These are phyloP conservation scores for Trissoscelio sp. DNA, from an alignment of 2,888 invertebrate genomes.

Conservation along the genomic window DNA sequence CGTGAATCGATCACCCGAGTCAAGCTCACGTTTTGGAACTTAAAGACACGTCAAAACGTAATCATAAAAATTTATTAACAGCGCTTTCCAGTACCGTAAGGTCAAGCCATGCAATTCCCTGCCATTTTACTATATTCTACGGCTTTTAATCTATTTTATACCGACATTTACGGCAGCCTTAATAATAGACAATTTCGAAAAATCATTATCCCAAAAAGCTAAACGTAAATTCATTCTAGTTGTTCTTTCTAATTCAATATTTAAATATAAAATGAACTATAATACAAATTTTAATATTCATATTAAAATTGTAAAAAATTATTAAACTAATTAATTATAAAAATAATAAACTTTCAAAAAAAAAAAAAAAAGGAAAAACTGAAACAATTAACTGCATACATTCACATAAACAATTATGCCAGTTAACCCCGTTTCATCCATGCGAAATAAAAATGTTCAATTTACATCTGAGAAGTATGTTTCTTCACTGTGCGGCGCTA, in stretches of 20 bases:
- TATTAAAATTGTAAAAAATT: too few relatives aligned
- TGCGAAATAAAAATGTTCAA: constrained; percentile 30
- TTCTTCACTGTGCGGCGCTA: constrained; percentile 41
- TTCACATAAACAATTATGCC: constrained; percentile 50
- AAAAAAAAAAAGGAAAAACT: background rate
- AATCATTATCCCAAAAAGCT: background rate
- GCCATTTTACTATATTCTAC: constrained; percentile 23
- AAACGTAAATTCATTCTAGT: too few relatives aligned
- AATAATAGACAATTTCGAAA: background rate
- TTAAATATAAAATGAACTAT: too few relatives aligned
- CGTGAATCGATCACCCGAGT: constrained; percentile 62
- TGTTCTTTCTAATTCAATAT: too few relatives aligned
- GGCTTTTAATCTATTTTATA: constrained; percentile 22
- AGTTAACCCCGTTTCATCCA: constrained; percentile 39
- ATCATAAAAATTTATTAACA: constrained; percentile 61
- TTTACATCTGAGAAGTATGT: constrained; percentile 46
- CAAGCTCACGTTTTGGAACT: constrained; percentile 70
- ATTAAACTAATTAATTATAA: too few relatives aligned
- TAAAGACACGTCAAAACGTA: constrained; percentile 63
- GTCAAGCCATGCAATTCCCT: constrained; percentile 27
- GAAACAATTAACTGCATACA: constrained; percentile 10
- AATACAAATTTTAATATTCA: too few relatives aligned
- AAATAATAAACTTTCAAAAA: too few relatives aligned
- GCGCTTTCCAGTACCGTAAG: constrained; percentile 27
- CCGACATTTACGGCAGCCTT: background rate